Evolutionary conservation across 1,140 invertebrate genomes (phyloP).

Genomic region (Temnothorax nylanderi): DNA sequence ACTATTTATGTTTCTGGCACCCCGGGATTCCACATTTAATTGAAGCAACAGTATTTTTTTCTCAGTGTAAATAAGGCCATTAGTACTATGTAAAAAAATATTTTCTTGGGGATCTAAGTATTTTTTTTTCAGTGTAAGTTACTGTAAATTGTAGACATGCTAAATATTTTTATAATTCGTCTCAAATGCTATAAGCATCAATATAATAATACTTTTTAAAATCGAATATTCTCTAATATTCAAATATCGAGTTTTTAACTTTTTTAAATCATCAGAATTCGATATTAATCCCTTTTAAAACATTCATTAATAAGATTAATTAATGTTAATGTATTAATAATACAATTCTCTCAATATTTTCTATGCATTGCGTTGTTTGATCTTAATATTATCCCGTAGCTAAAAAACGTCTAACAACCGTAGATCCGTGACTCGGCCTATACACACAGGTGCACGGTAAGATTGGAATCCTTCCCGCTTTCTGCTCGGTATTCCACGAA

Average conservation of each 20-base stretch:
- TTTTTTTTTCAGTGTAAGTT: no score
- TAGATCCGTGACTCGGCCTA: constrained; percentile 12
- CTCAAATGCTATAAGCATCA: neutral
- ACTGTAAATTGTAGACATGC: no score
- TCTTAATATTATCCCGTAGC: neutral
- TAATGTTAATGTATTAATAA: neutral
- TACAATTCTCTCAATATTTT: neutral
- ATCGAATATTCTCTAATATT: neutral
- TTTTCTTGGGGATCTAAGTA: no score
- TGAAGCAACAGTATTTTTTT: no score
- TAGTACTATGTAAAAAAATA: no score
- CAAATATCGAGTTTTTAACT: neutral
- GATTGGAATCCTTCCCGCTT: constrained; percentile 12
- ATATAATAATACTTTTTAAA: neutral
- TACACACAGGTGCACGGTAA: constrained; percentile 13
- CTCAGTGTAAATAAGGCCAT: no score
- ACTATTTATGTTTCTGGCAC: no score
- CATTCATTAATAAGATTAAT: neutral
- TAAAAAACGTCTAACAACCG: neutral
- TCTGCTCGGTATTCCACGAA: constrained; percentile 68
- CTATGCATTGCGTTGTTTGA: neutral
- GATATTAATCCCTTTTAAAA: neutral
- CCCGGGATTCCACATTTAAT: no score
- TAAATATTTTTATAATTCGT: neutral
- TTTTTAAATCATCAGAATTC: no score